Evolutionary conservation across 37 sponge, comb jelly and placozoan species (phyloP).

Genomic region (Amphimedon queenslandica): DNA sequence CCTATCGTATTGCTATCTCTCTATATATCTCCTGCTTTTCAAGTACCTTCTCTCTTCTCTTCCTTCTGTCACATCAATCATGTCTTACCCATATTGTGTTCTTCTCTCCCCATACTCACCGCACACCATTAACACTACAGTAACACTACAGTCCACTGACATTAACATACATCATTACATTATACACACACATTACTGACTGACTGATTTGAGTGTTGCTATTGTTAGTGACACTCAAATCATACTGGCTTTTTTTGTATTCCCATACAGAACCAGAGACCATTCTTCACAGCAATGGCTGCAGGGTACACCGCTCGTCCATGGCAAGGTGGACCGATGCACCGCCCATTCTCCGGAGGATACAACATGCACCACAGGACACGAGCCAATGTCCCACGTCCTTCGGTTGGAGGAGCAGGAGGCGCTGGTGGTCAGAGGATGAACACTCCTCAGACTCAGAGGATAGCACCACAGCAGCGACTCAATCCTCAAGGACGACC

Average conservation of each 20-base stretch:
- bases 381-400: constrained; percentile 9
- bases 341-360: background rate
- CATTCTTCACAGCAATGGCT: background rate
- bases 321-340: background rate
- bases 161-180: no score
- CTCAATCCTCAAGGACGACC: background rate
- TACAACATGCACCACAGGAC: constrained; percentile 9
- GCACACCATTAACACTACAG: no score
- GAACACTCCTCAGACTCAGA: constrained; percentile 15
- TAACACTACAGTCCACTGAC: no score
- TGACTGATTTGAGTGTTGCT: background rate
- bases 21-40: no score
- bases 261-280: background rate
- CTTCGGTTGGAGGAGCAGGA: no score
- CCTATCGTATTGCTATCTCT: no score
- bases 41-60: no score
- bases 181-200: background rate
- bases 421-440: constrained; percentile 13
- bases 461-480: constrained; percentile 12
- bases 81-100: background rate
- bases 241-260: constrained; percentile 1
- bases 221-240: background rate
- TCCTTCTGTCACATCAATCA: no score
- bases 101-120: background rate
- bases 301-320: background rate